These are phyloP conservation scores for Gambusia holbrooki DNA, from an alignment of 2,113 vertebrate species.

Conservation along the genomic window DNA sequence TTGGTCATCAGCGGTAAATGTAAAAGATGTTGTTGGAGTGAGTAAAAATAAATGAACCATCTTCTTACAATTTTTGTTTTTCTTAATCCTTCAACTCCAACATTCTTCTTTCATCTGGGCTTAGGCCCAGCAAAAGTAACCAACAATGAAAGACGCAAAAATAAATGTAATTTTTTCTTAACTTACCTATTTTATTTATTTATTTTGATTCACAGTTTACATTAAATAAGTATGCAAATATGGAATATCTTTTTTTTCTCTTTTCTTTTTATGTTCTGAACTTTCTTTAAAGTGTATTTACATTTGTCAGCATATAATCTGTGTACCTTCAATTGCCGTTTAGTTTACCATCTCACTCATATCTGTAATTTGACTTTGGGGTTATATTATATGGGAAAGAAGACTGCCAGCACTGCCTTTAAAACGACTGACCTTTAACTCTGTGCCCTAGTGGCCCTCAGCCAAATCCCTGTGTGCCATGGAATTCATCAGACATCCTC, in stretches of 20 bases:
- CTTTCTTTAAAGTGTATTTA: not conserved
- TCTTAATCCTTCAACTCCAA: too few species aligned
- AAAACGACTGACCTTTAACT: constrained; percentile 49
- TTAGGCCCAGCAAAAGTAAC: too few species aligned
- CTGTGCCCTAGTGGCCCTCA: constrained; percentile 56
- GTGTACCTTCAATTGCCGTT: not conserved
- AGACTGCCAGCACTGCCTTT: constrained; percentile 27
- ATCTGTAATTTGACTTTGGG: constrained; percentile 17
- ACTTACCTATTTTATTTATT: too few species aligned
- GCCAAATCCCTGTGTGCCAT: constrained; percentile 66
- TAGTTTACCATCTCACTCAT: constrained; percentile 39
- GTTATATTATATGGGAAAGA: constrained; percentile 22
- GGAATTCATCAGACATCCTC: constrained; percentile 68
- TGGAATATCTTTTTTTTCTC: not conserved
- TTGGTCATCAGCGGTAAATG: too few species aligned
- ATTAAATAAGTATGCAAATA: too few species aligned
- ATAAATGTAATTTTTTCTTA: too few species aligned
- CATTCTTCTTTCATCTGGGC: too few species aligned
- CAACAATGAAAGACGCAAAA: too few species aligned
- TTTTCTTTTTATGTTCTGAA: not conserved
- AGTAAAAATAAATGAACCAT: too few species aligned
- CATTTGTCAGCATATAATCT: not conserved
- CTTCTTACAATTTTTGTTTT: too few species aligned
- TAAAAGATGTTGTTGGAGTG: too few species aligned
- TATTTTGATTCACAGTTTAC: too few species aligned